Evolutionary conservation across 2,888 invertebrate genomes (phyloP), one percentile per base, ranked within the genome.

Genomic region (Chrysolina americana): DNA sequence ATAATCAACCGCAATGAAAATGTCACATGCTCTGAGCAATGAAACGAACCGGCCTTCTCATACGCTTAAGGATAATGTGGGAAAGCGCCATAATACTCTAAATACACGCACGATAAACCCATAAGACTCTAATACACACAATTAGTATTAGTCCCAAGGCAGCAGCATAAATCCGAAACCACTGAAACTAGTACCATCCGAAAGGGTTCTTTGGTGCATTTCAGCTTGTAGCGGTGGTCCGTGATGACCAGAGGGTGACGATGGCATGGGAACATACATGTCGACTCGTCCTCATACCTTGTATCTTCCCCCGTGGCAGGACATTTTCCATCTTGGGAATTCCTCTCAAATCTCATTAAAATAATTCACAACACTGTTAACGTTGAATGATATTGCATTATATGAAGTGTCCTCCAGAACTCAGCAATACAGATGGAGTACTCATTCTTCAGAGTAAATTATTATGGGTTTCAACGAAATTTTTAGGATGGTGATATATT

Each of bases 161-260:
- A 28, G 28, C 59, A 28, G 59, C 59, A 36, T 59, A 59, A 59
- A 59, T 59, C 59, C 28, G 66, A 65, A 74, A 70, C 70, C 74
- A 70, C 74, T 70, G 70, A 70, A 74, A 66, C 68, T 74, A 74
- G 74, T 74, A 70, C 66, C 74, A 65, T 59, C 65, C 73, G 66
- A 70, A 70, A 66, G 74, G 69, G 70, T 74, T 66, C 74, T 70
- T 66, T 36, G 41, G 70, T 62, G 65, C 75, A 36, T 23, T 59
- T 59, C 36, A 28, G 59, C 59, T 59, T 36, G 1, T 59, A 59
- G 59, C 59, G 59, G 36, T 59, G n/a, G 59, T 59, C 59, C 80
- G 80, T 80, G 81, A 81, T 76, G 76, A 77, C 81, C 80, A 76
- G 69, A 66, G 81, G 81, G 79, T 66, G 72, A 68, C 76, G 76